A percentile compares a stretch with the other conserved stretches of the same genome.
Evolutionary conservation across 2,888 invertebrate species (phyloP).

Genomic region (Leptarthrus brevirostris): DNA sequence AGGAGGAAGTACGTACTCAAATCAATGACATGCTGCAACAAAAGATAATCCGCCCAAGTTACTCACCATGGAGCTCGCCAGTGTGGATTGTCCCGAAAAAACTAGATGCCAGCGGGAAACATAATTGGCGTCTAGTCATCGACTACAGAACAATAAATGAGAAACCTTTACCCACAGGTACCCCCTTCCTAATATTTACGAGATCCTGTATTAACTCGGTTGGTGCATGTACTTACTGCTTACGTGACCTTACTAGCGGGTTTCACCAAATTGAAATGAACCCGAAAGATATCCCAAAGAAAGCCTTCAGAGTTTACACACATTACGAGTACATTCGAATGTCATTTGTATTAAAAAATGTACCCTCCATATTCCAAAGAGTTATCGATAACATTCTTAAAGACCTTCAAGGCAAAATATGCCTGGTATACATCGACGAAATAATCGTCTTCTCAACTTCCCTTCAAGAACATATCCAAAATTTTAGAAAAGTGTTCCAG

Average conservation of each 20-base stretch:
- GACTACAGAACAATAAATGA: background rate
- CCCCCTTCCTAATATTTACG: background rate
- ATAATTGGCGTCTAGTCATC: background rate
- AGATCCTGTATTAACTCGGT: background rate
- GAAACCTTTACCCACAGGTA: background rate
- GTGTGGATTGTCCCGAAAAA: no score
- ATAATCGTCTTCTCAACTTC: no score
- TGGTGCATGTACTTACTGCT: background rate
- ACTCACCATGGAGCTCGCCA: background rate
- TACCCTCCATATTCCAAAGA: background rate
- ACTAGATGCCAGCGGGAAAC: no score
- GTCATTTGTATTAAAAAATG: background rate
- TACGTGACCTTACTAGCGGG: background rate
- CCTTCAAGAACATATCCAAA: no score
- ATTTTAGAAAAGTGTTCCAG: no score
- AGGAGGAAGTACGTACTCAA: background rate
- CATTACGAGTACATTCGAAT: background rate
- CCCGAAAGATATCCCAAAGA: background rate
- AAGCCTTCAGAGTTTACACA: background rate
- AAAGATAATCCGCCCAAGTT: background rate
- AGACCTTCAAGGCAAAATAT: no score
- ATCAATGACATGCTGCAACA: background rate
- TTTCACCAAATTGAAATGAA: background rate
- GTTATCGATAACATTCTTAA: no score
- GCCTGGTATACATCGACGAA: no score